A percentile compares a stretch with the other conserved stretches of the same genome.
phyloP scores from a whole-genome alignment of 2,888 invertebrate genomes.

The Philonicus albiceps region DNA sequence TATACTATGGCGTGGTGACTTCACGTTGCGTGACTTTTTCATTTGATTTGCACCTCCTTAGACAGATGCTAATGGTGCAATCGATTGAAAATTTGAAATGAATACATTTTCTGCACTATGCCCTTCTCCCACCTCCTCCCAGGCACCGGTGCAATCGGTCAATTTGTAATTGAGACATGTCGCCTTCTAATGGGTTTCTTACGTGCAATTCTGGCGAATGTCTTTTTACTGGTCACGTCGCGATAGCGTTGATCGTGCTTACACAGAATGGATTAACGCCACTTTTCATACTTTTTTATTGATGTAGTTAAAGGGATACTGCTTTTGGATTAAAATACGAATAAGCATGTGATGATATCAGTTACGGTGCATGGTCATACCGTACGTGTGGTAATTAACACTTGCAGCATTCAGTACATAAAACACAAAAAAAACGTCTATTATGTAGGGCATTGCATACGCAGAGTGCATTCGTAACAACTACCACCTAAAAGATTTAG shows the following conservation, averaged over 20 bases:
- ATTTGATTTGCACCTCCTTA: neutral
- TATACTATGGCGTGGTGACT: neutral
- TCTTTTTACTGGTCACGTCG: neutral
- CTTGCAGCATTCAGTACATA: neutral
- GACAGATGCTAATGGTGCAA: conserved; percentile 9
- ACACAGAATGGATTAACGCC: neutral
- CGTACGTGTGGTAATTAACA: neutral
- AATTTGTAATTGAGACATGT: conserved; percentile 31
- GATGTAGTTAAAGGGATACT: neutral
- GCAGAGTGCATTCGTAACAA: neutral
- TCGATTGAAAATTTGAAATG: neutral
- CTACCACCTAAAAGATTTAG: no score
- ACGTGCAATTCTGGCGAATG: conserved; percentile 20
- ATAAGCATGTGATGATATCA: neutral
- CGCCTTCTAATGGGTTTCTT: conserved; percentile 24
- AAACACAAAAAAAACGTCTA: neutral
- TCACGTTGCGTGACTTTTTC: conserved; percentile 13
- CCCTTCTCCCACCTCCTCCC: no score
- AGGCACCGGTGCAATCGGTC: neutral
- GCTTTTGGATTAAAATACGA: neutral
- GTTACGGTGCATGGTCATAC: neutral
- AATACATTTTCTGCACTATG: neutral
- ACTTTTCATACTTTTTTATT: neutral
- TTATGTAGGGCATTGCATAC: neutral
- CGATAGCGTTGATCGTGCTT: neutral